Evolutionary conservation across 2,113 vertebrate species (phyloP).

Genomic region (Sapajus apella): DNA sequence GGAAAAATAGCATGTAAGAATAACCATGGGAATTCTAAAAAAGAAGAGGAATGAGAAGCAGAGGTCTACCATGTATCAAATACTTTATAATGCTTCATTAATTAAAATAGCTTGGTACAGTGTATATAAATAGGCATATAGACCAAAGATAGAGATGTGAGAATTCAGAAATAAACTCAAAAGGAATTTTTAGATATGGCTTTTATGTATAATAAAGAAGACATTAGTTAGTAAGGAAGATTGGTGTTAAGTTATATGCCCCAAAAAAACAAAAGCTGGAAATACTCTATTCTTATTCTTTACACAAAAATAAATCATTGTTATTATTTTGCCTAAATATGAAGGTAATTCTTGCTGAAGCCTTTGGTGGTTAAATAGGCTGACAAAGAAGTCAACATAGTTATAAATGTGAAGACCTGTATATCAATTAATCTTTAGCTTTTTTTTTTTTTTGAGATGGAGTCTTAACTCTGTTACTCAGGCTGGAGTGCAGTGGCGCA

Average conservation of each 20-base stretch:
- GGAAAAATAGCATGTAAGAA: not conserved
- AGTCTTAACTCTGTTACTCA: no score
- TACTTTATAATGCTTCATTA: slow-evolving; percentile 26
- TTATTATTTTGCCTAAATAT: not conserved
- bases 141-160: slow-evolving; percentile 20
- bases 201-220: slow-evolving; percentile 13
- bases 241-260: not conserved
- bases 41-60: not conserved
- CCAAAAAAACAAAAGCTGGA: not conserved
- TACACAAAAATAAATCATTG: not conserved
- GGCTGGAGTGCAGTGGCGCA: no score
- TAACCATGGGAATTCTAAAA: not conserved
- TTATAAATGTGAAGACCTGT: not conserved
- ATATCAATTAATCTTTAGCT: slow-evolving; percentile 26
- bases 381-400: slow-evolving; percentile 13
- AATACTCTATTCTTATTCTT: not conserved
- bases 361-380: not conserved
- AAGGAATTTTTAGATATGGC: not conserved
- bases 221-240: not conserved
- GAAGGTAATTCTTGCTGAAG: slow-evolving; percentile 5
- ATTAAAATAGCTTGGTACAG: not conserved
- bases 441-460: no score
- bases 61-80: not conserved
- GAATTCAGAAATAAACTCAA: not conserved
- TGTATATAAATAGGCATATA: not conserved